Base-by-base conservation (phyloP, 2,888 invertebrate genomes). In the Eupeodes luniger region DNA sequence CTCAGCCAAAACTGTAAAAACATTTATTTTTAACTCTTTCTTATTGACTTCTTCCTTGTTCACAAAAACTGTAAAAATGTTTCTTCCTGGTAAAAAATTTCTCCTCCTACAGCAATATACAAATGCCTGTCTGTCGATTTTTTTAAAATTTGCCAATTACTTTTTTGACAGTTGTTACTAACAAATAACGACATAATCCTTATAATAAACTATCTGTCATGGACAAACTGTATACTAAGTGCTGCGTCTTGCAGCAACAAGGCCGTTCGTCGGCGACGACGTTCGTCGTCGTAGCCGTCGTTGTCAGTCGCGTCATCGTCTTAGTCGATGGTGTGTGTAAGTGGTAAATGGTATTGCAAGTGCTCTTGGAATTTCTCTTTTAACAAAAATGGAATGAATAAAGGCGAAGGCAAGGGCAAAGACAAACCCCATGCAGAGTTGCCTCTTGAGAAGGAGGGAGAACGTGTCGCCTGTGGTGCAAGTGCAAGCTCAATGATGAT, bases 91-190 rank as follows among this genome's bases (percentile, higher is more conserved):
- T 5, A 40, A 40, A 40, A 40, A 74, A 59, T 81, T 74, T 80
- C 78, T 62, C 83, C 70, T 59, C 72, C 69, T 72, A 82, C 85
- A 82, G 51, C 14, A 27, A 59, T 59, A 57, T 12, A 19, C 10
- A 5, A 3, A 7, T 4, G 4, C 40, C 55, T 14, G 34, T 36
- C 55, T 14, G 34, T 59, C 14, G 34, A 59, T 36, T 59, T n/a
- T 59, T 59, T 59, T n/a, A 59, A 59, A 59, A 93, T 93, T 92
- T 93, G 94, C 94, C 94, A 95, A 95, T 95, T 94, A 94, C 93
- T 93, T 79, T 92, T 94, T 93, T 94, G 94, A 95, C 95, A 95
- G 94, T 94, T 94, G 93, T 94, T 94, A 94, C 94, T 94, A 94
- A 93, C 93, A 94, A 94, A 94, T 94, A 94, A 94, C 94, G 94